Evolutionary conservation across 2,888 invertebrate genomes (phyloP).

Genomic region (Rotaria magnacalcarata): DNA sequence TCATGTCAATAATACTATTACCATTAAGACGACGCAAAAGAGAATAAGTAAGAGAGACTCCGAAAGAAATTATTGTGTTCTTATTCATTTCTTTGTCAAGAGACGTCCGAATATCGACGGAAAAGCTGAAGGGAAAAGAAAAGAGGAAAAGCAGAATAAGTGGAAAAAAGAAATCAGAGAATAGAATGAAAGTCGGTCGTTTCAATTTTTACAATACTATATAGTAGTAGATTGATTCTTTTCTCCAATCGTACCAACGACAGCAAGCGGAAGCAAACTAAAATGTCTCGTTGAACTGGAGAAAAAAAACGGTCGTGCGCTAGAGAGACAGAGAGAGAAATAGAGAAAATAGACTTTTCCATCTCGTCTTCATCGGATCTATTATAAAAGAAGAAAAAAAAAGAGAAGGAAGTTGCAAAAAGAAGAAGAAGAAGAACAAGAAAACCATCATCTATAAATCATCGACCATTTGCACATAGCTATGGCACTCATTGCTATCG

Average conservation of each 20-base stretch:
- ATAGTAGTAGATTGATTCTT: neutral
- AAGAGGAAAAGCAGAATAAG: neutral
- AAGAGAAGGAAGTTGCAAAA: neutral
- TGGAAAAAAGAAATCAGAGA: neutral
- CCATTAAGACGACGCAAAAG: neutral
- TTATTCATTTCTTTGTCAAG: neutral
- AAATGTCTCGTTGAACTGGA: slow-evolving; percentile 12
- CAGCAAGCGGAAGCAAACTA: neutral
- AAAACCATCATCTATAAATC: slow-evolving; percentile 30
- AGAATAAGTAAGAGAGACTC: neutral
- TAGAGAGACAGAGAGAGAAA: neutral
- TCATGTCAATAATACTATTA: neutral
- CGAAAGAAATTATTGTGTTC: neutral
- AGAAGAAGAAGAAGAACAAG: neutral
- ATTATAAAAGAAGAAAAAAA: neutral
- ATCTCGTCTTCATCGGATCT: neutral
- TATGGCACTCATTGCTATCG: neutral
- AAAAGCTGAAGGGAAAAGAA: neutral
- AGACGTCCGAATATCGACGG: neutral
- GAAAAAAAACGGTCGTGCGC: neutral
- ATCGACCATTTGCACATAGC: neutral
- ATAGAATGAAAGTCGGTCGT: slow-evolving; percentile 15
- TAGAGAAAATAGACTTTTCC: neutral
- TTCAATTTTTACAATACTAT: slow-evolving; percentile 25
- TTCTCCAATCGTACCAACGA: neutral